Base-by-base conservation (phyloP, 2,888 invertebrate genomes). In the Arrhopalites spinosus region DNA sequence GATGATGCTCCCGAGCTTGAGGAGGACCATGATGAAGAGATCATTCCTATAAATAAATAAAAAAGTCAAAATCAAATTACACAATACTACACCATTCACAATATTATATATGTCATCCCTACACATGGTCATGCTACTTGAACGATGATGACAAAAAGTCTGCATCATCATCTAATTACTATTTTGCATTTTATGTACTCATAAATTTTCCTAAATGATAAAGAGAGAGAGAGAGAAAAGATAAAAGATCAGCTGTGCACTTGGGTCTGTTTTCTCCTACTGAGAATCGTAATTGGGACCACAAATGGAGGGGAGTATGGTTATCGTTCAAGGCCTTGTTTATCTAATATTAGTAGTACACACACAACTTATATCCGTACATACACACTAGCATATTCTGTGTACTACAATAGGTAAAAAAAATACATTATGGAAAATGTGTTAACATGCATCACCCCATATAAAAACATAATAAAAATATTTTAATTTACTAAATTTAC, bases 11-110 rank as follows among this genome's bases (percentile, higher is more conserved):
- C 82, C 30, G 82, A 82, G 77, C 82, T 82, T 47, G 82, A 82
- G 75, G 82, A 82, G 78, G 81, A 81, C 82, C 82, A 82, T 73
- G 82, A 82, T 69, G 82, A 82, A 59, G 82, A 82, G 80, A 81
- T 80, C 81, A 82, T 78, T 77, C 82, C 82, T 81, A 72, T 56
- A 30, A 74, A 23, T 76, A 74, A 5, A 56, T 20, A 56, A n/a
- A 2, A n/a, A n/a, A n/a, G n/a, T n/a, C 25, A 23, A 59, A 11
- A 59, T 59, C 8, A 50, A 50, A n/a, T 15, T 17, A 3, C 50
- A 50, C n/a, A n/a, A n/a, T n/a, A n/a, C 45, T 45, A 45, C 45
- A 45, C 45, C 45, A 45, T 11, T 45, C 15, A 45, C 7, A 45
- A 45, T 11, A 45, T 15, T 15, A 45, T 45, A 7, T 11, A 11